Evolutionary conservation across 2,888 invertebrate genomes (phyloP), one percentile per base, ranked within the genome.

Genomic region (Megamerina dolium): DNA sequence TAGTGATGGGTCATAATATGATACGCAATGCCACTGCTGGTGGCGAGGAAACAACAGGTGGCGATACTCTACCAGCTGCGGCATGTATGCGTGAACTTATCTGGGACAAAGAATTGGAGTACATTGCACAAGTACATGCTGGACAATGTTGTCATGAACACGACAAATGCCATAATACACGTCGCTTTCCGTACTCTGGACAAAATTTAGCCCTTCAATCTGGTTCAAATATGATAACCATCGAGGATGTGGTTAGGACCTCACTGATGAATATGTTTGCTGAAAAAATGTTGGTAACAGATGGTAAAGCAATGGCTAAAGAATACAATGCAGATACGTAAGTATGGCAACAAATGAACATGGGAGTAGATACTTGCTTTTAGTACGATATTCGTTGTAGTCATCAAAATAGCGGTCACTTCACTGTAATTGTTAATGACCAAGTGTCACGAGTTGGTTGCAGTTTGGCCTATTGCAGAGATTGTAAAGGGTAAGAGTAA

Each of bases 101-200:
- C 6, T 55, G 55, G 55, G 53, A 53, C 23, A 36, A 34, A 30
- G 55, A 55, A 30, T 40, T 55, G 26, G 51, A 49, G 13, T 54
- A 37, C 38, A 33, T 54, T 12, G 51, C 55, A 8, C 42, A 45
- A 18, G 10, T 37, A 10, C 52, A 52, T 18, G 45, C 51, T 4
- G 31, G 34, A 5, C 41, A 41, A 14, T 49, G 50, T 5, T 45
- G 27, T 5, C 36, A 32, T 10, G 44, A 44, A 5, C 49, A 41
- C 10, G 47, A 48, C 35, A 29, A 32, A 26, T 55, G 55, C 21
- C 41, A 38, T 14, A 30, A 29, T n/a, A 48, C 48, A 1, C 41
- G 41, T 10, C 45, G 50, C 31, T 51, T 49, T 42, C 33, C 27
- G 16, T 14, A 16, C 13, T 41, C 49, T 8, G 51, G 43, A 6